Evolutionary conservation across 2,888 invertebrate species (phyloP).

Genomic region (Hoplodrina ambigua): DNA sequence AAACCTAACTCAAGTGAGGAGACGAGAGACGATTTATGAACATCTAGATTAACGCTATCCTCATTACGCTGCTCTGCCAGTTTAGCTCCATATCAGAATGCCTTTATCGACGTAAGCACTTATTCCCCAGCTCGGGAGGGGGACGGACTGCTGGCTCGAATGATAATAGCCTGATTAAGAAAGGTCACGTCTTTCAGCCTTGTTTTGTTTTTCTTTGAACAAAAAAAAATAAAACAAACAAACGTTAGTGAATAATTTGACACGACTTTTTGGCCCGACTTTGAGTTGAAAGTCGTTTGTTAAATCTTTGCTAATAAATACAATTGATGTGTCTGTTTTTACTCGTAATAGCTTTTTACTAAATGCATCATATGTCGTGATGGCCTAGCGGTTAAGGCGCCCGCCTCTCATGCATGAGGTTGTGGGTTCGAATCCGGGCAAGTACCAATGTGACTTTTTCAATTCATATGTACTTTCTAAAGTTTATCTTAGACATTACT

Average conservation of each 20-base stretch:
- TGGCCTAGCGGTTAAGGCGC: too few species aligned
- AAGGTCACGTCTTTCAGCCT: conserved; percentile 77
- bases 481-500: too few species aligned
- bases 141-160: conserved; percentile 75
- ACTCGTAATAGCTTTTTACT: too few species aligned
- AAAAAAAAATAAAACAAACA: conserved; percentile 64
- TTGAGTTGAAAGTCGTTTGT: background rate
- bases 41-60: conserved; percentile 79
- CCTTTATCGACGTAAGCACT: conserved; percentile 69
- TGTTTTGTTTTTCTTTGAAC: conserved; percentile 64
- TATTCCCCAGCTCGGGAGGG: conserved; percentile 58
- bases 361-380: too few species aligned
- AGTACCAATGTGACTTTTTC: too few species aligned
- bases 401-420: too few species aligned
- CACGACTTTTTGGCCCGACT: background rate
- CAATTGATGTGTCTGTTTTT: too few species aligned
- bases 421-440: too few species aligned
- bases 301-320: background rate
- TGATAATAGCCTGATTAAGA: conserved; percentile 86
- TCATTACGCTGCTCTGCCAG: conserved; percentile 65
- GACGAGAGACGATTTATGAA: conserved; percentile 77
- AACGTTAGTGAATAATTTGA: conserved; percentile 50
- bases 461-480: too few species aligned
- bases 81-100: conserved; percentile 68
- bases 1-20: conserved; percentile 35